These are phyloP conservation scores for Cryptocephalus moraei DNA, from an alignment of 2,888 invertebrate genomes.

Conservation along the genomic window DNA sequence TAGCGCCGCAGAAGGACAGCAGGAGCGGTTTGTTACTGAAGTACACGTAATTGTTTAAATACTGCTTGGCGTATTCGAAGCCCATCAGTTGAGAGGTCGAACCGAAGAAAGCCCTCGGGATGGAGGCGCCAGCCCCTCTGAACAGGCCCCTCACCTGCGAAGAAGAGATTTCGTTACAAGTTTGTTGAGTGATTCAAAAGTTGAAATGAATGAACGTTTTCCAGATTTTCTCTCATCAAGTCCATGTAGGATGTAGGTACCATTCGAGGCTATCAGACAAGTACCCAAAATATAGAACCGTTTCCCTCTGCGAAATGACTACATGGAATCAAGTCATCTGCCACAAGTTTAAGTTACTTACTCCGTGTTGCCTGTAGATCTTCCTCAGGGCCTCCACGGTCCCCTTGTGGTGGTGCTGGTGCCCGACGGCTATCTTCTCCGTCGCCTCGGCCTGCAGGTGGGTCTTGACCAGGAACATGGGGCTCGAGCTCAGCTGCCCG, in stretches of 20 bases:
- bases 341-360: constrained; percentile 20
- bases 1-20: constrained; percentile 56
- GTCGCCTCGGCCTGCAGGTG: constrained; percentile 72
- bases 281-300: background rate
- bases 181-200: too few relatives aligned
- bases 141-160: constrained; percentile 53
- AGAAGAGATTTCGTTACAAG: background rate
- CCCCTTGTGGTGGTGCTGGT: constrained; percentile 65
- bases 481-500: constrained; percentile 46
- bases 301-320: background rate
- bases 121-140: constrained; percentile 63
- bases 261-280: too few relatives aligned
- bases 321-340: background rate
- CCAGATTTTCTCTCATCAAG: too few relatives aligned
- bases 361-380: constrained; percentile 48
- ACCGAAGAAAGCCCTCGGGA: constrained; percentile 68
- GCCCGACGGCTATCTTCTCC: constrained; percentile 70
- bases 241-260: too few relatives aligned
- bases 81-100: constrained; percentile 72
- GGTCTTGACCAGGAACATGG: constrained; percentile 76
- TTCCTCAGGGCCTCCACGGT: constrained; percentile 41
- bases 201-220: too few relatives aligned
- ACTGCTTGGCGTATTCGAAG: constrained; percentile 56
- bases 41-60: constrained; percentile 30
- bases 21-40: constrained; percentile 41